Evolutionary conservation across 2,113 vertebrate species (phyloP).

Genomic region (Rhombomys opimus): DNA sequence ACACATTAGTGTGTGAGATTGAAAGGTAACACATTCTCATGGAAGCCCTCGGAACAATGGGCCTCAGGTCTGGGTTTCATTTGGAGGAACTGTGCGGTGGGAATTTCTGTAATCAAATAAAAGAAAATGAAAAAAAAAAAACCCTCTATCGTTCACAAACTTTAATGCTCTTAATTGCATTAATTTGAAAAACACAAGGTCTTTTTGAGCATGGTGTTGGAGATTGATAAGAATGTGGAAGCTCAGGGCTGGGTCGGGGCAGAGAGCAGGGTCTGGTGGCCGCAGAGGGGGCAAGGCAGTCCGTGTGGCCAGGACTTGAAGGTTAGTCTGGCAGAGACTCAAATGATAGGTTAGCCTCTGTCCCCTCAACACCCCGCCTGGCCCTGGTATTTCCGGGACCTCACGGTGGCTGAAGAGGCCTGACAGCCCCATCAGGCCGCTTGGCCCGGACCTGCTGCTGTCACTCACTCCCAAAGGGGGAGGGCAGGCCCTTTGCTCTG

Average conservation of each 20-base stretch:
- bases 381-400: slow-evolving; percentile 71
- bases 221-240: slow-evolving; percentile 63
- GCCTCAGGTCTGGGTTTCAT: slow-evolving; percentile 89
- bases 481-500: slow-evolving; percentile 63
- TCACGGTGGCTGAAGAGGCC: slow-evolving; percentile 54
- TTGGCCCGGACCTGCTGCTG: slow-evolving; percentile 76
- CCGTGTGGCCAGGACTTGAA: background rate
- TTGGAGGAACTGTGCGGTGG: slow-evolving; percentile 84
- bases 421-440: slow-evolving; percentile 60
- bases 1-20: slow-evolving; percentile 87
- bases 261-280: background rate
- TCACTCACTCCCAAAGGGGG: slow-evolving; percentile 70
- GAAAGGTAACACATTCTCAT: slow-evolving; percentile 88
- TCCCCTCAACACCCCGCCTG: slow-evolving; percentile 11
- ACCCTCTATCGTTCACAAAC: slow-evolving; percentile 83
- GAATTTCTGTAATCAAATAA: slow-evolving; percentile 91
- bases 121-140: slow-evolving; percentile 88
- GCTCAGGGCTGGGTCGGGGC: background rate
- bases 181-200: slow-evolving; percentile 87
- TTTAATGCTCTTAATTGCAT: slow-evolving; percentile 90
- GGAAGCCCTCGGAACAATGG: slow-evolving; percentile 84
- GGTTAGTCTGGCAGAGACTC: slow-evolving; percentile 4
- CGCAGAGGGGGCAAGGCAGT: background rate
- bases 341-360: slow-evolving; percentile 53
- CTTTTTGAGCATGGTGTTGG: slow-evolving; percentile 70